Evolutionary conservation across 1,140 invertebrate species (phyloP).

Genomic region (Mylabris phalerata): DNA sequence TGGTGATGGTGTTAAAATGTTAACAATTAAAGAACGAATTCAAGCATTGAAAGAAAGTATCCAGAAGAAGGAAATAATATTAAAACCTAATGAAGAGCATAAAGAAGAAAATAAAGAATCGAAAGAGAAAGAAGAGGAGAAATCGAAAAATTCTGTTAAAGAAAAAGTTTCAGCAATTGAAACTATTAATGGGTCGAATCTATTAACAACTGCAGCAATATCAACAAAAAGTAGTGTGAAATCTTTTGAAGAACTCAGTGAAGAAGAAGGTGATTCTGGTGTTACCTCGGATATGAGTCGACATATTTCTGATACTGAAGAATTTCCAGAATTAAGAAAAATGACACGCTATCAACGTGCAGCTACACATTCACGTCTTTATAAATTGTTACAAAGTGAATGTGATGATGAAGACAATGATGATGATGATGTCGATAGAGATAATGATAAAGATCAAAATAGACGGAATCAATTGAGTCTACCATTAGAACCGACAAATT

Average conservation of each 20-base stretch:
- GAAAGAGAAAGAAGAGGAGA: conserved; percentile 26
- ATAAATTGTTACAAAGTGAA: conserved; percentile 59
- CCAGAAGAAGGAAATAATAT: conserved; percentile 13
- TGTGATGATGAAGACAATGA: conserved; percentile 39
- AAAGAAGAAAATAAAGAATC: neutral
- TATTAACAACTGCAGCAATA: conserved; percentile 16
- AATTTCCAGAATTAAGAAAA: conserved; percentile 50
- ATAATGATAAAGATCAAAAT: conserved; percentile 4
- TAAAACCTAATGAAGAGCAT: no score
- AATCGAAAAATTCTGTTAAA: conserved; percentile 36
- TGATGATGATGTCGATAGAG: conserved; percentile 30
- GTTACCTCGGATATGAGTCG: conserved; percentile 64
- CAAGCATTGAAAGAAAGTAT: conserved; percentile 32
- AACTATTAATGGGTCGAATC: conserved; percentile 9
- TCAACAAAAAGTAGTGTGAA: conserved; percentile 36
- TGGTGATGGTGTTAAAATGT: conserved; percentile 17
- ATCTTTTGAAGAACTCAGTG: conserved; percentile 32
- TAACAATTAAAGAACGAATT: conserved; percentile 35
- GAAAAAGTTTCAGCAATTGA: conserved; percentile 41
- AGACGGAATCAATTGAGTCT: conserved; percentile 39
- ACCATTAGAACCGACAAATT: conserved; percentile 29
- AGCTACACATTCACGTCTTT: conserved; percentile 64
- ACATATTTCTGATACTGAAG: conserved; percentile 59
- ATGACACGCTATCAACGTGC: conserved; percentile 58
- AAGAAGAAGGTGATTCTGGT: conserved; percentile 63